A percentile compares a stretch with the other conserved stretches of the same genome.
These are phyloP conservation scores for Lottia scabra DNA, from an alignment of 2,888 invertebrate species.

Conservation along the genomic window DNA sequence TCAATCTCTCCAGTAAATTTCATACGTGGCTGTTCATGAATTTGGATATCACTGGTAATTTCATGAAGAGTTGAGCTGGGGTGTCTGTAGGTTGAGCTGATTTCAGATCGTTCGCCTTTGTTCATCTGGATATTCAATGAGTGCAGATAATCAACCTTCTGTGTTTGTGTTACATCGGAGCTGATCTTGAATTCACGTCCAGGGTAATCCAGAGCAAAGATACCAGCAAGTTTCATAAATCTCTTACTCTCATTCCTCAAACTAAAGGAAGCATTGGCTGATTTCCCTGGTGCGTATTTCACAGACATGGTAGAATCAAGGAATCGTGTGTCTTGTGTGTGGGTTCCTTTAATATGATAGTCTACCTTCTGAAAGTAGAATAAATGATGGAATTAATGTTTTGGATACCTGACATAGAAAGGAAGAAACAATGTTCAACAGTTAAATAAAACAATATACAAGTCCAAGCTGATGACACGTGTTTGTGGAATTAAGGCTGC, in stretches of 20 bases:
- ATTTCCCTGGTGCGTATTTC: neutral
- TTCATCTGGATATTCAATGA: slow-evolving; percentile 7
- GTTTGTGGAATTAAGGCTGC: no score
- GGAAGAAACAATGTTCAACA: neutral
- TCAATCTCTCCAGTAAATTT: slow-evolving; percentile 7
- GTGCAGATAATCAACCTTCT: slow-evolving; percentile 8
- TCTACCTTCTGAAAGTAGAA: slow-evolving; percentile 16
- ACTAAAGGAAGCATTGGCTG: neutral
- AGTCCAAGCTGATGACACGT: no score
- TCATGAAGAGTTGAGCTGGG: neutral
- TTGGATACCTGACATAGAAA: neutral
- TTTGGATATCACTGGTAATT: slow-evolving; percentile 12
- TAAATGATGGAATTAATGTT: neutral
- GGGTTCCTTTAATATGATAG: slow-evolving; percentile 8
- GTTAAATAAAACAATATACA: no score
- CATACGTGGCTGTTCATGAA: slow-evolving; percentile 11
- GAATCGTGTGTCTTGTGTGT: slow-evolving; percentile 5
- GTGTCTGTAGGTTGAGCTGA: slow-evolving; percentile 5
- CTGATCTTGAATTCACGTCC: slow-evolving; percentile 7
- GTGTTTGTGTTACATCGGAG: slow-evolving; percentile 10
- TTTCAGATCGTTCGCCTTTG: neutral
- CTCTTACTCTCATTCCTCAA: slow-evolving; percentile 8
- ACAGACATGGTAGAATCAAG: slow-evolving; percentile 8
- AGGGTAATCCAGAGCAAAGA: slow-evolving; percentile 8
- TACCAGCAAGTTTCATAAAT: slow-evolving; percentile 5